phyloP scores from a whole-genome alignment of 1,140 invertebrate species.

The Dreissena rostriformis region DNA sequence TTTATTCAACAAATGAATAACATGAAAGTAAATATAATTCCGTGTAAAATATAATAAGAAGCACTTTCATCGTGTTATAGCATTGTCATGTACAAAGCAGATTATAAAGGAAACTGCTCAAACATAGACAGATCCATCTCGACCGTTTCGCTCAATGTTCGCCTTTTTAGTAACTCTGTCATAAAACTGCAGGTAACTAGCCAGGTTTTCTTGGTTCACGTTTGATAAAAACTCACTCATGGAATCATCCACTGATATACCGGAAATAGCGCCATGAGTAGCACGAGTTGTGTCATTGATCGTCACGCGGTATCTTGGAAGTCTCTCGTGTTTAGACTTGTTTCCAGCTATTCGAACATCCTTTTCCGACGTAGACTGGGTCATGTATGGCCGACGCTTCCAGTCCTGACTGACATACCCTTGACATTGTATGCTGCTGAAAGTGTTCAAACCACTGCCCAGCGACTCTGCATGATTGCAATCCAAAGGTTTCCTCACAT shows the following conservation, averaged over 20 bases:
- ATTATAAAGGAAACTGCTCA: too few relatives aligned
- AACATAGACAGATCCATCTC: too few relatives aligned
- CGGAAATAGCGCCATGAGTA: conserved; percentile 16
- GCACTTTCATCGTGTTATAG: too few relatives aligned
- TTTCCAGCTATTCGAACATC: background rate
- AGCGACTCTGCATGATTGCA: conserved; percentile 1
- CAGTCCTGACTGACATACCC: conserved; percentile 11
- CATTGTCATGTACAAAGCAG: too few relatives aligned
- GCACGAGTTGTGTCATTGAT: conserved; percentile 9
- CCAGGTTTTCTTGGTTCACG: conserved; percentile 42
- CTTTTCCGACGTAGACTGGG: conserved; percentile 19
- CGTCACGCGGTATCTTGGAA: conserved; percentile 48
- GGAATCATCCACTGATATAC: conserved; percentile 37
- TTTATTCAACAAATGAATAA: too few relatives aligned
- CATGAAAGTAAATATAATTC: too few relatives aligned
- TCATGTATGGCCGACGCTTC: conserved; percentile 43
- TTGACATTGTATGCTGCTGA: background rate
- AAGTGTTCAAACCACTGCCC: conserved; percentile 12
- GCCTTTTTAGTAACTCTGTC: conserved; percentile 32
- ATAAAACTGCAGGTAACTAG: conserved; percentile 33
- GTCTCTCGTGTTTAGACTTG: background rate
- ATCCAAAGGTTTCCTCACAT: background rate
- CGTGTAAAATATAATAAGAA: too few relatives aligned
- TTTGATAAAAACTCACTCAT: conserved; percentile 52
- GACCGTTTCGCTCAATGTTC: too few relatives aligned